Evolutionary conservation across 2,888 invertebrate species (phyloP).

Genomic region (Pseudoips prasinana): DNA sequence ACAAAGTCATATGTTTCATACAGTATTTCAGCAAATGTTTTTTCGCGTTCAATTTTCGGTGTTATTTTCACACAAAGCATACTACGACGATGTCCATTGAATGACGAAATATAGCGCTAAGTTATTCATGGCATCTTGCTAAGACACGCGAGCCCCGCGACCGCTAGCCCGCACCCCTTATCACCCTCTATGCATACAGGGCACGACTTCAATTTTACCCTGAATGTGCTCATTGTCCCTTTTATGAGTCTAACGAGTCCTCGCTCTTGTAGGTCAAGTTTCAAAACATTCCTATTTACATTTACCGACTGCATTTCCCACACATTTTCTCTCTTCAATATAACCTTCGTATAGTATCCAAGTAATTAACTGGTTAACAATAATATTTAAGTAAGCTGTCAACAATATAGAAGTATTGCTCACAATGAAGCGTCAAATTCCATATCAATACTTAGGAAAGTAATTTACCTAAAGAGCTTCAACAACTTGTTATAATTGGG

Average conservation of each 20-base stretch:
- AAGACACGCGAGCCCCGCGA: slow-evolving; percentile 29
- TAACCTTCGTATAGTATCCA: no score
- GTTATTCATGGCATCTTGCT: slow-evolving; percentile 61
- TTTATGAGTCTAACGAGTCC: slow-evolving; percentile 35
- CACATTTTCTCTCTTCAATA: no score
- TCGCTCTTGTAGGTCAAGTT: slow-evolving; percentile 33
- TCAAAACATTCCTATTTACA: no score
- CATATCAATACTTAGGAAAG: no score
- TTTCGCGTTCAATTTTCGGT: no score
- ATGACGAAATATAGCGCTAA: slow-evolving; percentile 51
- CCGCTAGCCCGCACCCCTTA: slow-evolving; percentile 43
- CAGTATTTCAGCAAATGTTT: no score
- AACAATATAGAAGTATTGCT: no score
- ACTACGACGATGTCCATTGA: slow-evolving; percentile 41
- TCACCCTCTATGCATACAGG: slow-evolving; percentile 53
- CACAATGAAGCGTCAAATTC: no score
- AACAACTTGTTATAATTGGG: no score
- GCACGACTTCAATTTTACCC: slow-evolving; percentile 55
- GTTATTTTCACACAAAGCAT: background rate
- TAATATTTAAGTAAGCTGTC: no score
- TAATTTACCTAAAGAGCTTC: no score
- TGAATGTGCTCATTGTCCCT: slow-evolving; percentile 45
- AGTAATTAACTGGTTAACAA: no score
- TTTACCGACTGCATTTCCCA: slow-evolving; percentile 2
- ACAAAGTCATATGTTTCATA: slow-evolving; percentile 2